phyloP scores from a whole-genome alignment of 2,888 invertebrate genomes.

The Acrobasis repandana region DNA sequence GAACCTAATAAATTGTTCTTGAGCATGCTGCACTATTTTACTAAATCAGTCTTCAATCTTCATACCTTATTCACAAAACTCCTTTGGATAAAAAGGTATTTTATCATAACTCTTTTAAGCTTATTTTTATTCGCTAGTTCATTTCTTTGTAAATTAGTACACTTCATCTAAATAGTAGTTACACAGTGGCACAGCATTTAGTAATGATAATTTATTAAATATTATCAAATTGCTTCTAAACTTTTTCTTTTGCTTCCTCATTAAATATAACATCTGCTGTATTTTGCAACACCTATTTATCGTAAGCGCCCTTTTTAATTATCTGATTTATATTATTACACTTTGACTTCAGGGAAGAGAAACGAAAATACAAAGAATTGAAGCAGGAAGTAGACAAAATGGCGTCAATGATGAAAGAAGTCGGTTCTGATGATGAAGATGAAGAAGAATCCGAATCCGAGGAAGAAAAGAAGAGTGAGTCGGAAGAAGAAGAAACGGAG shows the following conservation, averaged over 20 bases:
- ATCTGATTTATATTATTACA: neutral
- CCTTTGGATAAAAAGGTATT: neutral
- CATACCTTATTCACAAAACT: neutral
- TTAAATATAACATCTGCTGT: no score
- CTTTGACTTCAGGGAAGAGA: constrained; percentile 84
- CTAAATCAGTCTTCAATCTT: neutral
- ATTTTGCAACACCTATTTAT: no score
- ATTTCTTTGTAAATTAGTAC: no score
- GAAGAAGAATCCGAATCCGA: constrained; percentile 83
- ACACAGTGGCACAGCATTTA: no score
- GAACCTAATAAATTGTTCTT: constrained; percentile 10
- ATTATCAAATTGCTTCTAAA: no score
- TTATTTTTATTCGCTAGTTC: no score
- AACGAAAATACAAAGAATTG: constrained; percentile 90
- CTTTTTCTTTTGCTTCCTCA: no score
- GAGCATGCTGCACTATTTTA: constrained; percentile 12
- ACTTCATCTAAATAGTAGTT: no score
- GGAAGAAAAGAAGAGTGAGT: constrained; percentile 81
- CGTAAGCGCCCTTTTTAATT: no score
- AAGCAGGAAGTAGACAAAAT: constrained; percentile 96
- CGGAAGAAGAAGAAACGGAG: constrained; percentile 84
- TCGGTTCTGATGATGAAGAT: constrained; percentile 87
- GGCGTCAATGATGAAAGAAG: constrained; percentile 93
- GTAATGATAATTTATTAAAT: no score
- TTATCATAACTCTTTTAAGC: neutral